A percentile compares a stretch with the other conserved stretches of the same genome.
These are phyloP conservation scores for Neotoma lepida DNA, from an alignment of 2,113 vertebrate genomes.

Conservation along the genomic window DNA sequence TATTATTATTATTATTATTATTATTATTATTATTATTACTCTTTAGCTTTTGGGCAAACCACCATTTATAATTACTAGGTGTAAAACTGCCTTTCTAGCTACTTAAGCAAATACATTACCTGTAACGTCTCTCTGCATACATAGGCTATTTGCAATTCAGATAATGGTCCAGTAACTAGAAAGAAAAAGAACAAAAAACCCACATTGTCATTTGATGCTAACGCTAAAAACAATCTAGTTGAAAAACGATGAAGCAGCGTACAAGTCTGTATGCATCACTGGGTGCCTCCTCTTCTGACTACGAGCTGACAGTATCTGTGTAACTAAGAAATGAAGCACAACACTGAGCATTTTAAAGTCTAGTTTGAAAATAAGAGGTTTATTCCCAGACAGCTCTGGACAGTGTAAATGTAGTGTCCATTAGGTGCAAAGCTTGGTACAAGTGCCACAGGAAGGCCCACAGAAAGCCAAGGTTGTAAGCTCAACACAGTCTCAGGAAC, in stretches of 20 bases:
- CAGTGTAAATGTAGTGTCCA: neutral
- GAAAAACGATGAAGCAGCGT: neutral
- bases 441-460: neutral
- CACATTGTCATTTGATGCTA: slow-evolving; percentile 39
- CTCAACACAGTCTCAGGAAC: neutral
- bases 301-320: neutral
- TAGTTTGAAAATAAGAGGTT: slow-evolving; percentile 46
- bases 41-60: neutral
- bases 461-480: neutral
- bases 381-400: neutral
- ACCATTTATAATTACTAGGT: neutral
- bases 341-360: slow-evolving; percentile 28
- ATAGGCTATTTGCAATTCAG: slow-evolving; percentile 96
- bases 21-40: neutral
- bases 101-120: slow-evolving; percentile 84
- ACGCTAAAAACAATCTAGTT: slow-evolving; percentile 57
- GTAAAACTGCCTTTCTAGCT: neutral
- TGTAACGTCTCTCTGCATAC: slow-evolving; percentile 97
- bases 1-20: neutral
- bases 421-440: neutral
- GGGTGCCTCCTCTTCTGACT: neutral
- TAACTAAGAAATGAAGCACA: neutral
- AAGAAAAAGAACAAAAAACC: slow-evolving; percentile 71
- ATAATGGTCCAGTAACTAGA: slow-evolving; percentile 96
- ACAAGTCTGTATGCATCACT: neutral